A percentile compares a stretch with the other conserved stretches of the same genome.
Evolutionary conservation across 2,113 vertebrate genomes (phyloP).

Genomic region (Chrysochloris asiatica): DNA sequence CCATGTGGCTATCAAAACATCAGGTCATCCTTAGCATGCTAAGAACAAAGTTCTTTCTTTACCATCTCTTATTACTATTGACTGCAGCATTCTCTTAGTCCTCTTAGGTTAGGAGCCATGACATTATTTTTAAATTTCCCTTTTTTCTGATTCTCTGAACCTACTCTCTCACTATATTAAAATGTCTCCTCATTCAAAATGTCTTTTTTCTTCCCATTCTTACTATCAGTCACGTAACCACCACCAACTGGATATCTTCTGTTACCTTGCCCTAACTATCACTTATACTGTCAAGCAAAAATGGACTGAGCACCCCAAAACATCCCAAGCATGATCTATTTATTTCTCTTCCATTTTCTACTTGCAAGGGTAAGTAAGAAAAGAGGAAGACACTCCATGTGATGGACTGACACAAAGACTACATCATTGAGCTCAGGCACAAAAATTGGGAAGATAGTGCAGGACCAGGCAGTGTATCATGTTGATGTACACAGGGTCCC

Average conservation of each 20-base stretch:
- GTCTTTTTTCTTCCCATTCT: neutral
- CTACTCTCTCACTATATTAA: neutral
- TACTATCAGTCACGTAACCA: neutral
- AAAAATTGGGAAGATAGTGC: no score
- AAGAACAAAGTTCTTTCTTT: neutral
- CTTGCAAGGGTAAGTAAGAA: no score
- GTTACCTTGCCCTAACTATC: neutral
- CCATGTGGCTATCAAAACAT: neutral
- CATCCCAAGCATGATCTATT: neutral
- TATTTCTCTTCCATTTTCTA: neutral
- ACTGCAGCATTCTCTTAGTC: neutral
- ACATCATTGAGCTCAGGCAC: no score
- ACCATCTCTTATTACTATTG: neutral
- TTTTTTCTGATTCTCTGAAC: neutral
- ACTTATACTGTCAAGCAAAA: neutral
- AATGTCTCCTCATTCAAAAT: neutral
- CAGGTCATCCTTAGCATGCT: neutral
- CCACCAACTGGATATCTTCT: no score
- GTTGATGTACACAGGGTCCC: no score
- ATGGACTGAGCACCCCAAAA: neutral
- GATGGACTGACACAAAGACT: no score
- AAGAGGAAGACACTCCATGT: no score
- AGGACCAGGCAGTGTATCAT: no score
- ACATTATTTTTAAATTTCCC: neutral
- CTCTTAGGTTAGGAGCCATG: neutral